phyloP scores from a whole-genome alignment of 1,140 invertebrate genomes.

The Pinna nobilis region DNA sequence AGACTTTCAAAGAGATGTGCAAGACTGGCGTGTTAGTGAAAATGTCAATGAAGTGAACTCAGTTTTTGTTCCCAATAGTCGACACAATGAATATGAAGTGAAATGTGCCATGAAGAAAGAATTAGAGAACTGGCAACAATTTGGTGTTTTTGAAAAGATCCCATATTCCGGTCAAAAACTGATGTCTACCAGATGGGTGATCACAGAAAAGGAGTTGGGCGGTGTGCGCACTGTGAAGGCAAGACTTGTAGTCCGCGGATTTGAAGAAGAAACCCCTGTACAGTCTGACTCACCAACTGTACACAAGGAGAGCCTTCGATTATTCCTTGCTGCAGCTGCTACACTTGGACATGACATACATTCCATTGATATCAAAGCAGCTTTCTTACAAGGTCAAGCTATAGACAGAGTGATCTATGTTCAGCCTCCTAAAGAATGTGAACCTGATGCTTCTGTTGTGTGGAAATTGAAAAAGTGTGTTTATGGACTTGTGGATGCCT shows the following conservation, averaged over 20 bases:
- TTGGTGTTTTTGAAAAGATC: no score
- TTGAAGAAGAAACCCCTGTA: conserved; percentile 24
- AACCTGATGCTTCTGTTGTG: neutral
- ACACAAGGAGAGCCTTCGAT: conserved; percentile 18
- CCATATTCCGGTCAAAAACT: no score
- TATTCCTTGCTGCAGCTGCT: conserved; percentile 19
- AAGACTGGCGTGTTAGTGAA: conserved; percentile 16
- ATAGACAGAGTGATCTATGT: conserved; percentile 8
- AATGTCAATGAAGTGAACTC: conserved; percentile 9
- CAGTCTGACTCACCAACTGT: neutral
- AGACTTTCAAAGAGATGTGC: conserved; percentile 17
- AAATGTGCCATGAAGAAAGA: neutral
- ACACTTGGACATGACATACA: conserved; percentile 18
- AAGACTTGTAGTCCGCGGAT: conserved; percentile 35
- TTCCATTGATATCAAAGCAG: conserved; percentile 41
- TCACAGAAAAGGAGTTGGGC: conserved; percentile 1
- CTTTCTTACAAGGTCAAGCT: conserved; percentile 32
- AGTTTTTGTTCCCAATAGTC: neutral
- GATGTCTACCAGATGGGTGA: no score
- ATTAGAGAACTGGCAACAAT: no score
- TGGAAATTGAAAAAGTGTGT: conserved; percentile 16
- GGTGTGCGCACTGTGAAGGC: conserved; percentile 11
- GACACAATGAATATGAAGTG: neutral
- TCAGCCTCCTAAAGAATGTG: no score
- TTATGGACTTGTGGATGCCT: conserved; percentile 36